A percentile compares a stretch with the other conserved stretches of the same genome.
phyloP scores from a whole-genome alignment of 2,888 invertebrate species.

The Parapristionchus giblindavisi region DNA sequence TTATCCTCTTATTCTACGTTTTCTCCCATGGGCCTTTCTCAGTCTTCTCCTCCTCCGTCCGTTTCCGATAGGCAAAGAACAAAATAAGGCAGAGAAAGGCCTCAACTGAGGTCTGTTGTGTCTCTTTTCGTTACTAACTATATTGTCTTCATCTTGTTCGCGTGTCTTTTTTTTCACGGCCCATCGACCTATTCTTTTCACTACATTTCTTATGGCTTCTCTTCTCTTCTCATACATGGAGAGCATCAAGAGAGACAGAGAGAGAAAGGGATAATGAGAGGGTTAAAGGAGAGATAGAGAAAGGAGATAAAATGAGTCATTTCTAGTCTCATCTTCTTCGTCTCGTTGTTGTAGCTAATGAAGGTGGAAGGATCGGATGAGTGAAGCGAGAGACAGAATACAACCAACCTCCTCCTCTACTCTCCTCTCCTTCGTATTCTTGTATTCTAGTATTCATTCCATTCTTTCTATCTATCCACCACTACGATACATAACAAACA shows the following conservation, averaged over 20 bases:
- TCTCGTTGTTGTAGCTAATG: background rate
- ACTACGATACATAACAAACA: no score
- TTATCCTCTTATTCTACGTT: no score
- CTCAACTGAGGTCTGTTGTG: no score
- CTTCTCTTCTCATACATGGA: no score
- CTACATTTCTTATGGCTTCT: conserved; percentile 10
- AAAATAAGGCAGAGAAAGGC: no score
- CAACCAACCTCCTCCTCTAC: background rate
- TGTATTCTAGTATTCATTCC: background rate
- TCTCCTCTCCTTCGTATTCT: background rate
- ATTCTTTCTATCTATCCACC: background rate
- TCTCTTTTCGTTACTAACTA: no score
- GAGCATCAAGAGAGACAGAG: no score
- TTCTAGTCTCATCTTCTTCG: background rate
- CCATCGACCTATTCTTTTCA: background rate
- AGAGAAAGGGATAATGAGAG: no score
- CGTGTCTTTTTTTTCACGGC: background rate
- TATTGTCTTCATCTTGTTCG: no score
- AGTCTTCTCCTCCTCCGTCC: no score
- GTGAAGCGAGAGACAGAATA: background rate
- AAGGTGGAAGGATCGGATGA: background rate
- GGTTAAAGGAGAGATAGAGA: background rate
- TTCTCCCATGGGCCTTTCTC: no score
- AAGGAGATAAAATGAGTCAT: background rate
- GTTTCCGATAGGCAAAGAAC: no score